phyloP scores from a whole-genome alignment of 53 echinoderm and acorn worm genomes.

The Crossaster papposus region DNA sequence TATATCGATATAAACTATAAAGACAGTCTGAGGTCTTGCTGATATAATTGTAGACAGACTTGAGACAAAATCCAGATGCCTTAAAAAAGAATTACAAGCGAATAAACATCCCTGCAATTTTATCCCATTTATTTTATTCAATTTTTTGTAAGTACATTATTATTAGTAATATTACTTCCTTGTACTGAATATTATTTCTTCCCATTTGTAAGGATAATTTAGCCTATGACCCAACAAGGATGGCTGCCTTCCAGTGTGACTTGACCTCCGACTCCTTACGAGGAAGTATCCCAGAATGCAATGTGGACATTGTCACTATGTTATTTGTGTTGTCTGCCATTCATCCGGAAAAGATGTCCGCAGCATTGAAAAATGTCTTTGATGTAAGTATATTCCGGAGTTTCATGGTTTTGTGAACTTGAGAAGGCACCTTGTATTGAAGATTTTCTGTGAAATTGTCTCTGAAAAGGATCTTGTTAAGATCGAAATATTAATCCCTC shows the following conservation, averaged over 20 bases:
- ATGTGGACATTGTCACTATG: conserved; percentile 85
- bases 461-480: too few relatives aligned
- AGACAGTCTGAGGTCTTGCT: too few relatives aligned
- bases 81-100: too few relatives aligned
- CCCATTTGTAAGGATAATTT: conserved; percentile 69
- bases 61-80: too few relatives aligned
- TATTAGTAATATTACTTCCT: not conserved
- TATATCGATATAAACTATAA: too few relatives aligned
- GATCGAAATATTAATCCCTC: too few relatives aligned
- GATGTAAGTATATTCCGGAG: conserved; percentile 45
- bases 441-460: not conserved
- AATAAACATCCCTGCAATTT: too few relatives aligned
- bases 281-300: conserved; percentile 62
- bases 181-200: not conserved
- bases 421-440: not conserved
- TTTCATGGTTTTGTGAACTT: not conserved
- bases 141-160: too few relatives aligned
- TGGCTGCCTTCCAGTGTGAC: conserved; percentile 93
- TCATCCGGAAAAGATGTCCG: conserved; percentile 89
- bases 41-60: too few relatives aligned
- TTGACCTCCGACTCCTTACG: conserved; percentile 74
- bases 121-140: too few relatives aligned
- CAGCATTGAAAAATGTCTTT: conserved; percentile 71
- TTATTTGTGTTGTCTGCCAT: conserved; percentile 95
- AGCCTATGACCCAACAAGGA: conserved; percentile 72